A percentile compares a stretch with the other conserved stretches of the same genome.
phyloP scores from a whole-genome alignment of 2,888 invertebrate genomes.

The Hartigia nigra region DNA sequence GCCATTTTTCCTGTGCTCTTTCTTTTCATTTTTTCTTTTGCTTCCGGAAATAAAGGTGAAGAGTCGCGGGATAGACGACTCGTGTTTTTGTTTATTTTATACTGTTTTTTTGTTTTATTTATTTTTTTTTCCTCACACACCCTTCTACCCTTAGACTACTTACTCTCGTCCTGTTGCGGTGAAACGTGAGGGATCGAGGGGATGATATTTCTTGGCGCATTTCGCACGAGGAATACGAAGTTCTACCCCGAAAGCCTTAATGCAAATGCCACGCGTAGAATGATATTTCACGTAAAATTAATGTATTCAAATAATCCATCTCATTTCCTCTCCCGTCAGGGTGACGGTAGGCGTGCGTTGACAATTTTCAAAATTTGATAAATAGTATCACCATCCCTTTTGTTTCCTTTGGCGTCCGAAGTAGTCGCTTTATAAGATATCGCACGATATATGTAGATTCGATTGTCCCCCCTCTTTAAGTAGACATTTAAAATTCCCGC shows the following conservation, averaged over 20 bases:
- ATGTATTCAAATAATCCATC: constrained; percentile 45
- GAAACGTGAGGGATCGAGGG: not conserved
- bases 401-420: not conserved
- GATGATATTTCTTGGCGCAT: constrained; percentile 8
- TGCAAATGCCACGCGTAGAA: constrained; percentile 41
- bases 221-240: constrained; percentile 27
- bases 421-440: not conserved
- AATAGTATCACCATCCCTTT: constrained; percentile 25
- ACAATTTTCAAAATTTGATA: constrained; percentile 36
- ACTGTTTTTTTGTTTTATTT: not conserved
- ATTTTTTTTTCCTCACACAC: not conserved
- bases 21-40: not conserved
- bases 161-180: not conserved
- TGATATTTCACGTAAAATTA: constrained; percentile 43
- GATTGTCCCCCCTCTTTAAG: not conserved
- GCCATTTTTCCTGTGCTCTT: not conserved
- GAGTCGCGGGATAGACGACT: not conserved
- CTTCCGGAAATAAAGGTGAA: not conserved
- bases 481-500: not conserved
- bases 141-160: not conserved
- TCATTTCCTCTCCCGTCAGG: constrained; percentile 42
- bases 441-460: not conserved
- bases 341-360: not conserved
- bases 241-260: constrained; percentile 32
- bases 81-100: not conserved